Percentiles rank a stretch among this genome's conserved stretches.
Conservation (phyloP, 37 sponge, comb jelly and placozoan species). For the Bolinopsis microptera region DNA sequence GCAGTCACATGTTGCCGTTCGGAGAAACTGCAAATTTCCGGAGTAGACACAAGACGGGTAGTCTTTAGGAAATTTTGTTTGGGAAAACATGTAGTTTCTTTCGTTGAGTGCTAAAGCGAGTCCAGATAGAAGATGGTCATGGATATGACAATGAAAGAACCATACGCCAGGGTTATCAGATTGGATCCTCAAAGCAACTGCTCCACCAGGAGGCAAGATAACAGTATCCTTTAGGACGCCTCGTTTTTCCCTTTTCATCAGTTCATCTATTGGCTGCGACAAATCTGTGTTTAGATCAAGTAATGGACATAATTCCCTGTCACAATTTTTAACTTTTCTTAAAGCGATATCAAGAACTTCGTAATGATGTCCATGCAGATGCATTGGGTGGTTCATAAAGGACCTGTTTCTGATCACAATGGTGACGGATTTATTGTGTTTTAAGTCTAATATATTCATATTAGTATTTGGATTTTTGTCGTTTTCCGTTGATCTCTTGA, state of each 20-base stretch:
- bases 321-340: background rate
- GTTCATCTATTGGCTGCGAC: background rate
- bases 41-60: background rate
- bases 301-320: background rate
- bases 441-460: too few species aligned
- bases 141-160: conserved; percentile 93
- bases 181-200: conserved; percentile 74
- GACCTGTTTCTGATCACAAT: background rate
- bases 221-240: conserved; percentile 78
- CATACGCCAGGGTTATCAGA: conserved; percentile 89
- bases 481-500: background rate
- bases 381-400: background rate
- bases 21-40: too few species aligned
- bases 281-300: background rate
- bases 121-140: conserved; percentile 68
- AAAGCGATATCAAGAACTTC: background rate
- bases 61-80: background rate
- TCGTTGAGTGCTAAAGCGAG: too few species aligned
- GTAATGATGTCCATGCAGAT: background rate
- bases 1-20: too few species aligned
- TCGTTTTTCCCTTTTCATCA: background rate
- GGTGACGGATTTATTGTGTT: background rate
- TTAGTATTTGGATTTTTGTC: background rate
- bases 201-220: conserved; percentile 84
- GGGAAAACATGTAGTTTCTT: conserved; percentile 62